Base-by-base conservation (phyloP, 2,113 vertebrate genomes). In the Muntiacus muntjak region DNA sequence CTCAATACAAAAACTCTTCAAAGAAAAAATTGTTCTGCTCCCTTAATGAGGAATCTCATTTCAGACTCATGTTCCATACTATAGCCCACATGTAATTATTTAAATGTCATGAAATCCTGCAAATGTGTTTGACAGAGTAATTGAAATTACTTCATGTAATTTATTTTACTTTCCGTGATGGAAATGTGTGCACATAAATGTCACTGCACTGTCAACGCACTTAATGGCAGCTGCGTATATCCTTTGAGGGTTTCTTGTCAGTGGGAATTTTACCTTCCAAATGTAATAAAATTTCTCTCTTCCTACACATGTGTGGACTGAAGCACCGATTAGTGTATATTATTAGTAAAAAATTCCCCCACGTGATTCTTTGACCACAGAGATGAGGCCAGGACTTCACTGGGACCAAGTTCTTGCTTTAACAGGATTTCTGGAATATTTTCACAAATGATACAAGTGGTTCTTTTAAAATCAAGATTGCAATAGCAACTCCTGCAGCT, bases 91-190 rank as follows among this genome's bases (percentile, higher is more conserved):
- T 92, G 58, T 93, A 97, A 96, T 98, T 96, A 92, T 91, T 97
- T 91, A 95, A 96, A 97, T 97, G 97, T 97, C 95, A 96, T 21
- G 60, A 97, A 95, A 97, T 96, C 58, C 82, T 95, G 54, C 10
- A 98, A 96, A 94, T 96, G 81, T 95, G 74, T 91, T 93, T 93
- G 58, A 94, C 78, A 57, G 92, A 96, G 36, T 97, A 96, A 96
- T 64, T 97, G 85, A 94, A 97, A 96, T 89, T 81, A 93, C 76
- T 90, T 96, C 36, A 28, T 55, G 43, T 87, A 88, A 98, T 95
- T 97, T 97, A 93, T 94, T 95, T 97, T 95, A 94, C 64, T 96
- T 96, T 90, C 87, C 19, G 1, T 92, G 64, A 90, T 91, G 50
- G 67, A 96, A 97, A 96, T 85, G 58, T 86, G 43, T 82, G 64